Conservation (phyloP, 2,888 invertebrate genomes). For the Aphrophora alni region DNA sequence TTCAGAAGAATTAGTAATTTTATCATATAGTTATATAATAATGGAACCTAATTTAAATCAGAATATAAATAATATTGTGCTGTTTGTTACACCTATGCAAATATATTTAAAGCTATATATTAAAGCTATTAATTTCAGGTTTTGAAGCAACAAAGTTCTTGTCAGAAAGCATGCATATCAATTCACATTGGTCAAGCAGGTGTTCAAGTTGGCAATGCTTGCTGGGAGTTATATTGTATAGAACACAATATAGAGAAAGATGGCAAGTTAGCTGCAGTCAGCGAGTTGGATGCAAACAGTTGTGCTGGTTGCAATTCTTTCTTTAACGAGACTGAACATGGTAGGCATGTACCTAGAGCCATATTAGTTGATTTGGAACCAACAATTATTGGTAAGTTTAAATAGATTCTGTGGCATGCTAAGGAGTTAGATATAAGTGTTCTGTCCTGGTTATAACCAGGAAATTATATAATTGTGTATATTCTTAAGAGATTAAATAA, state of each 20-base stretch:
- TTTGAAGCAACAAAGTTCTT: neutral
- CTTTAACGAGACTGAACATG: slow-evolving; percentile 41
- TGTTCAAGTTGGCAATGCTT: slow-evolving; percentile 55
- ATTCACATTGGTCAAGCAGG: slow-evolving; percentile 59
- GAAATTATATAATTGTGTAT: too few species aligned
- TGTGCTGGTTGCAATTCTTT: slow-evolving; percentile 28
- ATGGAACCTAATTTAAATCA: neutral
- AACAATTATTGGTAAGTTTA: slow-evolving; percentile 42
- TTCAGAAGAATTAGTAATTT: too few species aligned
- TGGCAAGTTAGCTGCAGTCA: slow-evolving; percentile 51
- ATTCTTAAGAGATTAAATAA: too few species aligned
- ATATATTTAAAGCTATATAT: too few species aligned
- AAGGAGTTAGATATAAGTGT: too few species aligned
- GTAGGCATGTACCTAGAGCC: slow-evolving; percentile 44
- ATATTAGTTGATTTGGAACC: slow-evolving; percentile 47
- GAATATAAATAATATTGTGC: too few species aligned
- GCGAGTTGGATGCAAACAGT: neutral
- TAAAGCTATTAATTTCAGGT: neutral
- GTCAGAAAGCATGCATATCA: slow-evolving; percentile 57
- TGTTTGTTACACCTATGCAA: too few species aligned
- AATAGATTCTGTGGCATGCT: too few species aligned
- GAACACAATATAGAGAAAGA: slow-evolving; percentile 58
- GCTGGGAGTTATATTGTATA: slow-evolving; percentile 56
- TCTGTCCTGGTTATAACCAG: too few species aligned
- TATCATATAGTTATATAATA: neutral